Percentiles rank a stretch among this genome's conserved stretches.
Conservation (phyloP, 2,113 vertebrate species). For the Sporophila hypoxantha region DNA sequence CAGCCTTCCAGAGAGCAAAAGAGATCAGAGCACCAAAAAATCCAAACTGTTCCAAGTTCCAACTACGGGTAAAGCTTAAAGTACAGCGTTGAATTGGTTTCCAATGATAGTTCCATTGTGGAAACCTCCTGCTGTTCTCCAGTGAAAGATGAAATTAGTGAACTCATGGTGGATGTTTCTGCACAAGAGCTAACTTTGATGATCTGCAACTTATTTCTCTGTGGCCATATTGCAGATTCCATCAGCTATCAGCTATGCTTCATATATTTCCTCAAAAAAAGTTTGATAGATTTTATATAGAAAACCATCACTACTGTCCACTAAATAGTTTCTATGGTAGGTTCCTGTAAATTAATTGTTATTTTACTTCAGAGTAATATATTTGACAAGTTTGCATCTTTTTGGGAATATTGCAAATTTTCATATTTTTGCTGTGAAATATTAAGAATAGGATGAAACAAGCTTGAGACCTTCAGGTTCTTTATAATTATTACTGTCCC, state of each 20-base stretch:
- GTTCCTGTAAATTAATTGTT: conserved; percentile 35
- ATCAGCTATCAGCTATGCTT: conserved; percentile 27
- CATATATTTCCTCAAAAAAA: conserved; percentile 35
- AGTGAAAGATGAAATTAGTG: neutral
- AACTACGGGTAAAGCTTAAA: conserved; percentile 3
- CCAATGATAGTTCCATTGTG: neutral
- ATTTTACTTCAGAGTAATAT: conserved; percentile 54
- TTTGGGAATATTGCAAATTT: conserved; percentile 40
- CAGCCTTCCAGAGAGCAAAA: conserved; percentile 24
- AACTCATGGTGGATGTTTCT: neutral
- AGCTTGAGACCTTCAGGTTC: neutral
- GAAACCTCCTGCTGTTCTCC: neutral
- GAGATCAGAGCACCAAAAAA: conserved; percentile 13
- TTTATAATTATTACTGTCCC: neutral
- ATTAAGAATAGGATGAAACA: neutral
- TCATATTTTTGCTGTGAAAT: conserved; percentile 47
- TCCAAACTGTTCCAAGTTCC: conserved; percentile 5
- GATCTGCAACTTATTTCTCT: neutral
- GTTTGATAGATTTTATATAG: conserved; percentile 72
- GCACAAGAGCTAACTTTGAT: conserved; percentile 12
- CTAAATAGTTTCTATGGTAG: conserved; percentile 41
- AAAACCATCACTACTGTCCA: conserved; percentile 29
- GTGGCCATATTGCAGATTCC: conserved; percentile 6
- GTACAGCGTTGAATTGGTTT: neutral
- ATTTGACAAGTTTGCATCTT: conserved; percentile 49